A percentile compares a stretch with the other conserved stretches of the same genome.
Evolutionary conservation across 2,888 invertebrate genomes (phyloP).

Genomic region (Anoplius nigerrimus): DNA sequence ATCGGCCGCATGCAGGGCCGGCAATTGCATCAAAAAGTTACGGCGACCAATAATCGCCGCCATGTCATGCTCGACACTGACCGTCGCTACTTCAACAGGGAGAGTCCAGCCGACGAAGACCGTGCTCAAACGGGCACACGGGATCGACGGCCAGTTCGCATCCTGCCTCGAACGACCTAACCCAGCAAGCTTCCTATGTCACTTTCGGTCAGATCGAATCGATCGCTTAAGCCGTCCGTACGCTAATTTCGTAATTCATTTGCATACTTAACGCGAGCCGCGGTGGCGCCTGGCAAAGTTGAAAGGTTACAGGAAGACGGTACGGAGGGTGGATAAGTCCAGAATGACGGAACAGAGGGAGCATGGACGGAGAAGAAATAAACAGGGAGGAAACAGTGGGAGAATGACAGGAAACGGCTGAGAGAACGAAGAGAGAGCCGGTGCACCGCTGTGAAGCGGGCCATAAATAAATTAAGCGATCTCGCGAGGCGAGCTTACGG

Average conservation of each 20-base stretch:
- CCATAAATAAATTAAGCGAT: constrained; percentile 37
- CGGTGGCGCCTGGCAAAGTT: constrained; percentile 27
- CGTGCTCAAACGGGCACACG: background rate
- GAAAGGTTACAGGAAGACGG: too few species aligned
- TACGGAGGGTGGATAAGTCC: background rate
- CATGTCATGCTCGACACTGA: too few species aligned
- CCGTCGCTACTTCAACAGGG: background rate
- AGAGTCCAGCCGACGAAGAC: background rate
- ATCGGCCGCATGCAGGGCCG: too few species aligned
- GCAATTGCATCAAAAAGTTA: too few species aligned
- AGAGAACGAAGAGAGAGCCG: too few species aligned
- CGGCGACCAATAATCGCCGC: too few species aligned
- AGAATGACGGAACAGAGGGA: background rate
- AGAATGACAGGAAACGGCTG: too few species aligned
- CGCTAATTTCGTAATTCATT: constrained; percentile 57
- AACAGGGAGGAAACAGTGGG: background rate
- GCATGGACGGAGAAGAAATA: background rate
- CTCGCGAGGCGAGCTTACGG: constrained; percentile 24
- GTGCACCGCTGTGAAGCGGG: background rate
- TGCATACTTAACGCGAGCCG: constrained; percentile 43
- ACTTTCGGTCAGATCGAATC: constrained; percentile 51
- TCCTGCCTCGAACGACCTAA: too few species aligned
- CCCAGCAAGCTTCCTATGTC: constrained; percentile 22
- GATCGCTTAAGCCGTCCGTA: constrained; percentile 50
- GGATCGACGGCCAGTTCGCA: too few species aligned